Evolutionary conservation across 2,113 vertebrate genomes (phyloP), one percentile per base, ranked within the genome.

Genomic region (Rhegmatorhina hoffmannsi): DNA sequence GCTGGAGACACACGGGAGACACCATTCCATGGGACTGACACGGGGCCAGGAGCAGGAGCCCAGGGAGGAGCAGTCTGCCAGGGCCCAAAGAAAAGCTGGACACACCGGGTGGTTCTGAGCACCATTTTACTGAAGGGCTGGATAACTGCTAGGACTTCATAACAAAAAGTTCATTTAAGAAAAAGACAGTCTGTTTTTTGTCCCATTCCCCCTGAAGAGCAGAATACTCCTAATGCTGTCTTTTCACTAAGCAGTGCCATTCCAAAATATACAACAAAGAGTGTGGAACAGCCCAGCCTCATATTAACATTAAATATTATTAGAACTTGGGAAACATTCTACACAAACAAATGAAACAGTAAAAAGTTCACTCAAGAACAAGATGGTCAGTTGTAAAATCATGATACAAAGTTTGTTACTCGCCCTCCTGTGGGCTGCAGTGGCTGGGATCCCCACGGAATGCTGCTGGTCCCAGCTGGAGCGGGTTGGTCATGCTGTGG

Each of bases 111-210:
- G n/a, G 82, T 96, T 97, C 88, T 91, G 94, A 97, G 97, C 97
- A 97, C 97, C 96, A 96, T 96, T 97, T 97, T 97, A 97, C 89
- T 97, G 93, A 96, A 91, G 89, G 92, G 95, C 85, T 93, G 97
- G 95, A 88, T 89, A 67, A 72, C 93, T 93, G 91, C 95, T 96
- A 95, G 87, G 89, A 95, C 74, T 96, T 94, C 21, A 60, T 95
- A 97, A 95, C 92, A 95, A 89, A 92, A 94, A 68, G 86, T 89
- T 95, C 80, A 93, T 89, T 75, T 77, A 88, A 88, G 90, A 89
- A 94, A 92, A 87, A 93, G 92, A 94, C 88, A 95, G 84, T 53
- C 80, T 84, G 64, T 0, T 83, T 95, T 94, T 92, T 90, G 76
- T 91, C 89, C 90, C 31, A 15, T 92, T 97, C 90, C 81, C 79